These are phyloP conservation scores for Linepithema humile DNA, from an alignment of 1,140 invertebrate genomes.

Conservation along the genomic window DNA sequence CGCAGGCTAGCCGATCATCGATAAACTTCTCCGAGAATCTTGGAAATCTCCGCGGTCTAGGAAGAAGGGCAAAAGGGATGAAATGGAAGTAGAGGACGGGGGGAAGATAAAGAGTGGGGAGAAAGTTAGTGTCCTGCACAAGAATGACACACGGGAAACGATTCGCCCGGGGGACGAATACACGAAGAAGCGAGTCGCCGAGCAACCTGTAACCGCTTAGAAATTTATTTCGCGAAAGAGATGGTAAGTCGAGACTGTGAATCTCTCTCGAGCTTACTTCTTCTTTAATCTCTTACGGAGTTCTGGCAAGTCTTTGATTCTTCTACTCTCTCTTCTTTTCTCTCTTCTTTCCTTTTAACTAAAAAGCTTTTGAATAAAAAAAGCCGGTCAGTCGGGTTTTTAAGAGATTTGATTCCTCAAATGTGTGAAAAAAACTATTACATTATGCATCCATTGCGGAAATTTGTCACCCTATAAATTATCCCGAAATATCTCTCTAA, in stretches of 20 bases:
- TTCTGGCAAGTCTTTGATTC: background rate
- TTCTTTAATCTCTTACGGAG: constrained; percentile 47
- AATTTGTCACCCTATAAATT: background rate
- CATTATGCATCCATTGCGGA: background rate
- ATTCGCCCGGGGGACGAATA: constrained; percentile 37
- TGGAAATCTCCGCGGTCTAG: constrained; percentile 30
- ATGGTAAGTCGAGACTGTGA: constrained; percentile 40
- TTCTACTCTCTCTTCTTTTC: background rate
- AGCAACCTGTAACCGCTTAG: constrained; percentile 54
- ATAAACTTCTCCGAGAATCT: constrained; percentile 52
- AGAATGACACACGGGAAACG: constrained; percentile 47
- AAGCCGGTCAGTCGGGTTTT: background rate
- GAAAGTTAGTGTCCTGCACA: constrained; percentile 31
- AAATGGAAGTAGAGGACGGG: background rate
- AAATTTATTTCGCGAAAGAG: constrained; percentile 50
- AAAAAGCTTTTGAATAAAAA: constrained; percentile 29
- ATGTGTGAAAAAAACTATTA: background rate
- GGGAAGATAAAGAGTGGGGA: background rate
- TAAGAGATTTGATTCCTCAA: background rate
- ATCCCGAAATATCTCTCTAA: background rate
- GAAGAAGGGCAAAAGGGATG: background rate
- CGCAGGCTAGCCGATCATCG: constrained; percentile 47
- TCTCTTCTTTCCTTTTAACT: background rate
- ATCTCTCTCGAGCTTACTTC: constrained; percentile 44
- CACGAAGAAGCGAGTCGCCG: background rate